Base-by-base conservation (phyloP, 2,113 vertebrate species). In the Zosterops borbonicus region DNA sequence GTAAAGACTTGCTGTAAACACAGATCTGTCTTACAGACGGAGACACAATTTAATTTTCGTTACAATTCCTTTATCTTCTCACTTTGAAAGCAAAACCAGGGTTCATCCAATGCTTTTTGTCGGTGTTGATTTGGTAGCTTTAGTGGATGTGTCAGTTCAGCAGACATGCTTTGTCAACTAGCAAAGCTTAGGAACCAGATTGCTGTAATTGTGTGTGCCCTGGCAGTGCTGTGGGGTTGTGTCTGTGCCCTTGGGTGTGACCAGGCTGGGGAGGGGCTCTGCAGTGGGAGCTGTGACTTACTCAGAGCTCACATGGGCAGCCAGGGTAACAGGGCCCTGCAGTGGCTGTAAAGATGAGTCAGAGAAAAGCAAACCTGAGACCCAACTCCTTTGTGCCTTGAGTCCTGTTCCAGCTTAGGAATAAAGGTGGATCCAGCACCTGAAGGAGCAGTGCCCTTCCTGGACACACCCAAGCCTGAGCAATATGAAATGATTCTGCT, bases 111-210 rank as follows among this genome's bases (percentile, higher is more conserved):
- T 89, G 12, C 35, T 75, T 69, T n/a, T 6, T 42, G 47, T 76
- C 65, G 27, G 41, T 7, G 19, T 52, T 52, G 35, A 23, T 90
- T 69, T 63, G 67, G 58, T 42, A 23, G 42, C 75, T 93, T 47
- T 47, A 71, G 47, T 68, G 63, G 39, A 19, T 1, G 1, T 6
- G 27, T 55, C 41, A 17, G 31, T 71, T 93, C 17, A 79, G 62
- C 37, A 78, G 74, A 52, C 39, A 20, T 0, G 1, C 12, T 16
- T 0, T 2, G 8, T 42, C 52, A 47, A 1, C 24, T 15, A 14
- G 6, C 23, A 19, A 69, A 76, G 87, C 8, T 27, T 47, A 46
- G 70, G 50, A 71, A 20, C 1, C 1, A 2, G n/a, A 33, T 63
- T 29, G 53, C 9, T 77, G 4, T 55, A 39, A 14, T 58, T 80